Conservation (phyloP, 2,888 invertebrate species). For the Andrena minutula region DNA sequence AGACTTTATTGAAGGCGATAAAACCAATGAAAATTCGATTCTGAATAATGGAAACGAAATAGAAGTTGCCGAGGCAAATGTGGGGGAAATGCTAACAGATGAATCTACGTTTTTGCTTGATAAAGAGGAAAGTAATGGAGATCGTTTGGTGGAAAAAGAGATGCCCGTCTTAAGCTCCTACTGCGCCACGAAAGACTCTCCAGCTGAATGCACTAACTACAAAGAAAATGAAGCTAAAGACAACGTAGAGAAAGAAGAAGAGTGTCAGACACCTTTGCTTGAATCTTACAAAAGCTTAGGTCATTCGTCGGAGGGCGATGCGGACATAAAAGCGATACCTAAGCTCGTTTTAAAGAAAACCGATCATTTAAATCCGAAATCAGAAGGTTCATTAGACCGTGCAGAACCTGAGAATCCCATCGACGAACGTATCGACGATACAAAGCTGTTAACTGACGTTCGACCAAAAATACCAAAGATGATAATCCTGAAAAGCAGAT, state of each 20-base stretch:
- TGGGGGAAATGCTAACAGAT: not conserved
- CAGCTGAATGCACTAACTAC: not conserved
- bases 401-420: slow-evolving; percentile 5
- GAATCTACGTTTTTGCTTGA: not conserved
- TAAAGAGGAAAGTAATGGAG: slow-evolving; percentile 2
- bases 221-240: not conserved
- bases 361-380: slow-evolving; percentile 69
- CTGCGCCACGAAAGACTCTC: not conserved
- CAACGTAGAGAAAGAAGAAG: not conserved
- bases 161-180: slow-evolving; percentile 25
- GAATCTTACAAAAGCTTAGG: not conserved
- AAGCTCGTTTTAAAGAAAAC: slow-evolving; percentile 78
- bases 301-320: slow-evolving; percentile 17
- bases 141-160: slow-evolving; percentile 14
- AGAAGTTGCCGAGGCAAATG: not conserved
- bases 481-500: slow-evolving; percentile 81
- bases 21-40: not conserved
- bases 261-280: not conserved
- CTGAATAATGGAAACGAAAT: not conserved
- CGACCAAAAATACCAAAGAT: slow-evolving; percentile 83
- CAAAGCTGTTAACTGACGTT: slow-evolving; percentile 34
- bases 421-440: slow-evolving; percentile 24
- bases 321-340: slow-evolving; percentile 71
- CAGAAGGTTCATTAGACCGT: slow-evolving; percentile 7
- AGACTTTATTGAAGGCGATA: not conserved